Base-by-base conservation (phyloP, 2,888 invertebrate genomes). In the Stomorhina lunata region DNA sequence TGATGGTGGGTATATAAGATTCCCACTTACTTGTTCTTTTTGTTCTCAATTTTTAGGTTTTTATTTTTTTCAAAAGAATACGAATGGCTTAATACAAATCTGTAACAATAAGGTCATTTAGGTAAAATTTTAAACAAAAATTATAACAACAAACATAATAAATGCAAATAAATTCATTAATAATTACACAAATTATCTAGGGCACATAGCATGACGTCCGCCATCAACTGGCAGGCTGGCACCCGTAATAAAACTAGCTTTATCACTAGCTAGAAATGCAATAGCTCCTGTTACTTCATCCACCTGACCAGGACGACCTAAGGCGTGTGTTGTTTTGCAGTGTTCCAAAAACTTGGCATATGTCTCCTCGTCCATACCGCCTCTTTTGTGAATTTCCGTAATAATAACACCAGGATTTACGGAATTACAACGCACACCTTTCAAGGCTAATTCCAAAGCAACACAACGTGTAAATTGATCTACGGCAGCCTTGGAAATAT, bases 391-490 rank as follows among this genome's bases (percentile, higher is more conserved):
- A 34, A 98, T 90, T 90, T 97, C 95, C 0, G 98, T 99, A 0
- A 96, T 90, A 15, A 96, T 95, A 0, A 99, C 98, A 65, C 99
- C 89, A 15, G 99, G 99, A 91, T 98, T 98, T 0, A 98, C 97
- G 85, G 95, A 94, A 91, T 98, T 98, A 0, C 97, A 97, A 80
- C 98, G 92, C 0, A 98, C 96, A 81, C 95, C 94, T 90, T 96
- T 95, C 0, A 93, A 88, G 17, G 96, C 97, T 68, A 97, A 90
- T 88, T 97, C 99, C 77, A 99, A 91, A 3, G 99, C 98, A 2
- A 95, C 93, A 90, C 98, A 98, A 86, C 96, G 93, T 0, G 99
- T 99, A 85, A 99, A 95, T 90, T 99, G 99, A 91, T 99, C 99
- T 0, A 99, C 93, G 1, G 98, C 96, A 40, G 97, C 94, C 92